A percentile compares a stretch with the other conserved stretches of the same genome.
Evolutionary conservation across 2,888 invertebrate genomes (phyloP).

Genomic region (Palloptera scutellata): DNA sequence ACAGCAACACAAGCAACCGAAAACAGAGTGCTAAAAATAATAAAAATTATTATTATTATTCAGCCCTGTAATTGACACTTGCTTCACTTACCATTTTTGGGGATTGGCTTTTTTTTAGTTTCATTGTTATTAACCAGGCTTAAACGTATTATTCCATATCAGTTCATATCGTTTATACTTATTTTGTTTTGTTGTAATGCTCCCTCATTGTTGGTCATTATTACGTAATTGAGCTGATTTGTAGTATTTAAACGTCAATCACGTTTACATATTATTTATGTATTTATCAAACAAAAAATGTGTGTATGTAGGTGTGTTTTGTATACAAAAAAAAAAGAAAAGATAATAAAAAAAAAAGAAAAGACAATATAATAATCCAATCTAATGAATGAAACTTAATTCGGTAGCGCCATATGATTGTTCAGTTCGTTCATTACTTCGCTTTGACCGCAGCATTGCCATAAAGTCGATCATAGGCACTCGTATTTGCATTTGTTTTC

Average conservation of each 20-base stretch:
- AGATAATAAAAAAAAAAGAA: not conserved
- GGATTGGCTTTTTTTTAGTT: not conserved
- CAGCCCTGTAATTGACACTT: conserved; percentile 17
- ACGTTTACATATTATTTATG: not conserved
- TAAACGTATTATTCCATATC: not conserved
- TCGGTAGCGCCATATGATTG: no score
- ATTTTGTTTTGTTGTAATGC: not conserved
- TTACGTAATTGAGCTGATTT: conserved; percentile 18
- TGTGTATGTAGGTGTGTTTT: no score
- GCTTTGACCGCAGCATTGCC: no score
- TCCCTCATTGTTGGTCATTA: no score
- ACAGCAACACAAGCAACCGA: no score
- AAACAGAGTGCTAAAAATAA: not conserved
- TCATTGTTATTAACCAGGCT: not conserved
- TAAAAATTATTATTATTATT: not conserved
- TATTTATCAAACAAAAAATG: not conserved
- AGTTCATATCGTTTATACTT: not conserved
- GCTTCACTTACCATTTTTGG: not conserved
- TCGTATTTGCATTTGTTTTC: not conserved
- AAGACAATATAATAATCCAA: not conserved
- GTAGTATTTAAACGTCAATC: conserved; percentile 15
- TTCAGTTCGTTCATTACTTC: no score
- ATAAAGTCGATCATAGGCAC: not conserved
- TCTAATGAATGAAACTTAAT: no score
- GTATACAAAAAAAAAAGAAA: no score